Evolutionary conservation across 1,140 invertebrate species (phyloP).

Genomic region (Aporrectodea caliginosa): DNA sequence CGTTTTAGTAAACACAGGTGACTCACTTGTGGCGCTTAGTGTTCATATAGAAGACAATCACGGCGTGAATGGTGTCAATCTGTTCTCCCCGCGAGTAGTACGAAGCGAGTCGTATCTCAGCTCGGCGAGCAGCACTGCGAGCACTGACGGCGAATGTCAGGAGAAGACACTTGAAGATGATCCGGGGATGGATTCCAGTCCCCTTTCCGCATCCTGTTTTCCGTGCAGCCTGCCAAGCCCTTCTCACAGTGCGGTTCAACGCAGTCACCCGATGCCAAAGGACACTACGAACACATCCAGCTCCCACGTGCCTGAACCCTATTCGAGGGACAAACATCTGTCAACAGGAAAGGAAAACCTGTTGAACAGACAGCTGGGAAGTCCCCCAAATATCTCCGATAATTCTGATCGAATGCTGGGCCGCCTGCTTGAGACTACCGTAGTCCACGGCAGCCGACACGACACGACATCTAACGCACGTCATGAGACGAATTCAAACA

Average conservation of each 20-base stretch:
- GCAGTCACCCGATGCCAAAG: slow-evolving; percentile 2
- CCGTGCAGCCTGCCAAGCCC: not conserved
- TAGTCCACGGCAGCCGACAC: not conserved
- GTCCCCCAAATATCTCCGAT: not conserved
- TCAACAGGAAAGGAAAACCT: slow-evolving; percentile 23
- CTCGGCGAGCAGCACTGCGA: not conserved
- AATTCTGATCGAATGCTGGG: not conserved
- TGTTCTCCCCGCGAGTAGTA: slow-evolving; percentile 22
- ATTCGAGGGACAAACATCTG: slow-evolving; percentile 2
- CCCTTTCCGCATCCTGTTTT: not conserved
- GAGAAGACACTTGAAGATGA: not conserved
- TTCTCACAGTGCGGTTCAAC: not conserved
- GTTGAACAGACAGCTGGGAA: slow-evolving; percentile 7
- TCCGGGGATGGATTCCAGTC: not conserved
- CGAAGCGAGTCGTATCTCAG: slow-evolving; percentile 4
- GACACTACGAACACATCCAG: slow-evolving; percentile 11
- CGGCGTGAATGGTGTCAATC: slow-evolving; percentile 18
- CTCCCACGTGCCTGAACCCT: not conserved
- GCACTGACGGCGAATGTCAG: not conserved
- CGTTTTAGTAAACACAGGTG: slow-evolving; percentile 69
- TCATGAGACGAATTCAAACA: too few species aligned
- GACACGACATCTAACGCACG: not conserved
- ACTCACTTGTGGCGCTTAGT: slow-evolving; percentile 65
- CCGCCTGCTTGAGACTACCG: not conserved
- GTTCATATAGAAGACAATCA: slow-evolving; percentile 57